Evolutionary conservation across 2,888 invertebrate species (phyloP).

Genomic region (Gibbula magus): DNA sequence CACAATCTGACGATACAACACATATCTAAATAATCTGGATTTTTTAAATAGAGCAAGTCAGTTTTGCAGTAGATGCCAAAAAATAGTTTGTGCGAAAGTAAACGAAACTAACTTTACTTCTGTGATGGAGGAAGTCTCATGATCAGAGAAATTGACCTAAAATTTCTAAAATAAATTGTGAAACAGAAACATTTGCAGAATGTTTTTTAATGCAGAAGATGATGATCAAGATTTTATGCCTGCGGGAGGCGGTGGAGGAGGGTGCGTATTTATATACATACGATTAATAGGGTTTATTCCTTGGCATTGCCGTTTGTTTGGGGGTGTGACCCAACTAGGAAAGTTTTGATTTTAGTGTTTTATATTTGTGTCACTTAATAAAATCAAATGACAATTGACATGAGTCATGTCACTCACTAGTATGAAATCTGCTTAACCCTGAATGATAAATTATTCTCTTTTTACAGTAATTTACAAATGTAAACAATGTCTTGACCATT

Average conservation of each 20-base stretch:
- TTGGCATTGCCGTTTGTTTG: neutral
- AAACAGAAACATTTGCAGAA: conserved; percentile 28
- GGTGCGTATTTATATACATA: conserved; percentile 5
- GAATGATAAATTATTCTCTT: no score
- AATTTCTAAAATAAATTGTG: neutral
- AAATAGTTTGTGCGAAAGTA: neutral
- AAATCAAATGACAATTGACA: no score
- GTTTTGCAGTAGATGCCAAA: no score
- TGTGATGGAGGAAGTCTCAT: conserved; percentile 5
- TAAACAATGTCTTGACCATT: no score
- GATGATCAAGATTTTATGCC: conserved; percentile 65
- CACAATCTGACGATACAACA: no score
- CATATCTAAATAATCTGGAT: no score
- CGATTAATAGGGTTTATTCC: neutral
- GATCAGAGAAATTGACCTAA: neutral
- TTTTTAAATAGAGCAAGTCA: no score
- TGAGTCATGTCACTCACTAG: no score
- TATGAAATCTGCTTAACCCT: no score
- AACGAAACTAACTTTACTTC: neutral
- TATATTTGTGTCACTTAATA: neutral
- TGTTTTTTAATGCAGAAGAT: conserved; percentile 68
- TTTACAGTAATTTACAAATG: no score
- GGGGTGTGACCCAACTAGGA: neutral
- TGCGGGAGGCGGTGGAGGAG: conserved; percentile 49
- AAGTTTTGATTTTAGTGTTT: neutral